Base-by-base conservation (phyloP, 2,888 invertebrate species). In the Carabus problematicus region DNA sequence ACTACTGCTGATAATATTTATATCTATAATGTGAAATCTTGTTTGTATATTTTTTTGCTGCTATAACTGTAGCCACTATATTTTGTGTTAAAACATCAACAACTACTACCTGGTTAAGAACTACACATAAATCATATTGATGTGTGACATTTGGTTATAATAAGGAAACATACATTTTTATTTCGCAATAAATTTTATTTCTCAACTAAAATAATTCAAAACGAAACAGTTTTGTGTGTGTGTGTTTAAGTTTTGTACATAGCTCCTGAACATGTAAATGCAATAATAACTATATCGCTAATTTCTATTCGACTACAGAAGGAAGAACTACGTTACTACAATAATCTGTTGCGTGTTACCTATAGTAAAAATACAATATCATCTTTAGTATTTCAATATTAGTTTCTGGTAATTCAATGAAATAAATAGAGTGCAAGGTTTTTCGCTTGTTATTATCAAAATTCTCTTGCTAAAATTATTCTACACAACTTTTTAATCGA, bases 161-260 rank as follows among this genome's bases (percentile, higher is more conserved):
- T 59, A 16, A 43, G 18, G n/a, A 43, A 14, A 41, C 14, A 14
- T 42, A 59, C 12, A 54, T 29, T 69, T 69, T 69, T 69, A 69
- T 69, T 69, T 69, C 62, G 43, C 56, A 69, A 69, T 69, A 69
- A 69, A 69, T 69, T 69, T 69, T 69, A 69, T 69, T 69, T 69
- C 62, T 54, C 69, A 69, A 62, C 61, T 69, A 69, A 55, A 69
- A n/a, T n/a, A n/a, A n/a, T n/a, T n/a, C n/a, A n/a, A 61, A 55
- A 29, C 2, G 29, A 29, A 29, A 29, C 2, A 2, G 29, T 29
- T 2, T 29, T 6, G 29, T 29, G 9, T 52, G 14, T 52, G n/a
- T n/a, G n/a, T 52, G 14, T 19, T 52, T 2, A 16, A 60, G 47
- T 47, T 54, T 67, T 47, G 59, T 66, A 45, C 18, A 49, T 49